Evolutionary conservation across 2,888 invertebrate genomes (phyloP), one percentile per base, ranked within the genome.

Genomic region (Oligia strigilis): DNA sequence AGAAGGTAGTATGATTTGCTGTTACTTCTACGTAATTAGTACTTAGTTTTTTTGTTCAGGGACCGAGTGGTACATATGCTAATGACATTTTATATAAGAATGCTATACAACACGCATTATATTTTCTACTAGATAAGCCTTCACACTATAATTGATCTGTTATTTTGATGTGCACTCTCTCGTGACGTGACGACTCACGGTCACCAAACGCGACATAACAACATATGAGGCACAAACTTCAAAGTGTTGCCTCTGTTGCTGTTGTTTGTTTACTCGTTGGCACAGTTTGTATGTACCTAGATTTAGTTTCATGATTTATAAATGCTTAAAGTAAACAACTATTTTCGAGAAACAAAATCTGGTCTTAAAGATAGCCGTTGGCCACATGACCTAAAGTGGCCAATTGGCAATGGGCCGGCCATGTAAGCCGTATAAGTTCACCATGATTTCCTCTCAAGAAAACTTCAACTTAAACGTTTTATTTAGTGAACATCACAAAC

Each of bases 261-360:
- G 0, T 49, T 83, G 43, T 77, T 83, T 60, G 52, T 65, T 71
- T 83, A 67, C 52, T 66, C 84, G 36, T 81, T 83, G 84, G 70
- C 84, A 77, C 36, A 40, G 36, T 72, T 71, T 13, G n/a, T 6
- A 43, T 13, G 36, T 6, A 36, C 17, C 36, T 14, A 71, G 60
- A 70, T 78, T 83, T 66, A 19, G 58, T 81, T 84, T 78, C 71
- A 67, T 66, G 46, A 71, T 77, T 60, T 83, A 66, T 66, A 43
- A 71, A 67, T 60, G 23, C 8, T 43, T 8, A 13, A 36, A 62
- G 52, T 67, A 49, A 29, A 58, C n/a, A 43, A 60, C 4, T 71
- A 13, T 14, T 36, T 71, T 70, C 19, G 40, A 36, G 36, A 71
- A 52, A 65, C 0, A 46, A 58, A 55, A 66, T 40, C 36, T 40